Evolutionary conservation across 2,113 vertebrate genomes (phyloP), one percentile per base, ranked within the genome.

Genomic region (Phalacrocorax brasilianus): DNA sequence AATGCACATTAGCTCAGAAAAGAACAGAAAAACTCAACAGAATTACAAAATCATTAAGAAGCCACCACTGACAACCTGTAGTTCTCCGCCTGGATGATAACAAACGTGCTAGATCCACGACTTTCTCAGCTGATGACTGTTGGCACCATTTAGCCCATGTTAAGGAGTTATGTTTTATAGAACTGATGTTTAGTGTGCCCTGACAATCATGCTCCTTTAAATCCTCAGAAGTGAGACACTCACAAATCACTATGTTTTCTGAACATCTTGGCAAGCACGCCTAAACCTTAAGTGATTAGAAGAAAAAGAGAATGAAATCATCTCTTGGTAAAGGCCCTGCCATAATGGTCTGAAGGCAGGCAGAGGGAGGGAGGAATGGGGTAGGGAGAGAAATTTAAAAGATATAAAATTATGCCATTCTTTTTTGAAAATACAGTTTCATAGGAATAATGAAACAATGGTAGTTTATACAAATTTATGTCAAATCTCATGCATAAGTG

Each of bases 31-130:
- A 89, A 91, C 27, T 66, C 68, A 84, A 85, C 1, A 66, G 70
- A 82, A 78, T 32, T 84, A 49, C 15, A 70, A 73, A 95, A 92
- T 78, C 81, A 75, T n/a, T 94, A 97, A 97, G 75, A 71, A 95
- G 40, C 20, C 79, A 86, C 75, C 70, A 83, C 14, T 58, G 91
- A 84, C 33, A 79, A 93, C 94, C 58, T 68, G 47, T 15, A 88
- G 77, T n/a, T 97, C 70, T 85, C 56, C 81, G 49, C 19, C 35
- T 62, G 66, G 24, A 55, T 11, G 13, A 33, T 6, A 67, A 65
- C 6, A 50, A 59, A 91, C 38, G 75, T 20, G 12, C 45, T 75
- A 44, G 20, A 68, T 44, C 44, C 23, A 52, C 0, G 5, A 44
- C 50, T 49, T 93, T 74, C 52, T 88, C 42, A 62, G 73, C 90